Percentiles rank a stretch among this genome's conserved stretches.
Evolutionary conservation across 2,113 vertebrate genomes (phyloP).

Genomic region (Eulemur rufifrons): DNA sequence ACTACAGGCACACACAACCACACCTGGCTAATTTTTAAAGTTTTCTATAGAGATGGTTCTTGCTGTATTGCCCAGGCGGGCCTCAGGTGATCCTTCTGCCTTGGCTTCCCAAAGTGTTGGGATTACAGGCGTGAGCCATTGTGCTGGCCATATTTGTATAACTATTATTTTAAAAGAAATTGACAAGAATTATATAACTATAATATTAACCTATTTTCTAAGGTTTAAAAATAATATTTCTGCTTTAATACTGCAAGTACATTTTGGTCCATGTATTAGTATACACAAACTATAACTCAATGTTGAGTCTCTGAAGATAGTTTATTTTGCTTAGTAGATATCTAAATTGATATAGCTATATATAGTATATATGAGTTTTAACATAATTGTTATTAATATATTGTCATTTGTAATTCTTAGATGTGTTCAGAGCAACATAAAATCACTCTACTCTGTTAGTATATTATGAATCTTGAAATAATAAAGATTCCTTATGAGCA

Average conservation of each 20-base stretch:
- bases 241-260: background rate
- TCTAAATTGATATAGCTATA: background rate
- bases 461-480: background rate
- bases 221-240: background rate
- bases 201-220: background rate
- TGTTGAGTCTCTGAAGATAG: background rate
- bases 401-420: constrained; percentile 1
- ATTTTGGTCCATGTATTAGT: background rate
- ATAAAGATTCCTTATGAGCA: background rate
- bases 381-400: background rate
- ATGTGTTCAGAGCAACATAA: background rate
- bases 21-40: too few species aligned
- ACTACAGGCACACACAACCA: too few species aligned
- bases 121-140: too few species aligned
- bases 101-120: too few species aligned
- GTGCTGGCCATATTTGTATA: background rate
- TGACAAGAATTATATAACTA: background rate
- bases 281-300: background rate
- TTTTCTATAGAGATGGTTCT: too few species aligned
- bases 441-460: background rate
- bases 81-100: too few species aligned
- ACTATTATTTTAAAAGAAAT: constrained; percentile 22
- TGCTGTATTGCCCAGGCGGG: too few species aligned
- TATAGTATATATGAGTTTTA: background rate
- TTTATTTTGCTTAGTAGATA: background rate